These are phyloP conservation scores for Ciconia maguari DNA, from an alignment of 2,113 vertebrate species.

Conservation along the genomic window DNA sequence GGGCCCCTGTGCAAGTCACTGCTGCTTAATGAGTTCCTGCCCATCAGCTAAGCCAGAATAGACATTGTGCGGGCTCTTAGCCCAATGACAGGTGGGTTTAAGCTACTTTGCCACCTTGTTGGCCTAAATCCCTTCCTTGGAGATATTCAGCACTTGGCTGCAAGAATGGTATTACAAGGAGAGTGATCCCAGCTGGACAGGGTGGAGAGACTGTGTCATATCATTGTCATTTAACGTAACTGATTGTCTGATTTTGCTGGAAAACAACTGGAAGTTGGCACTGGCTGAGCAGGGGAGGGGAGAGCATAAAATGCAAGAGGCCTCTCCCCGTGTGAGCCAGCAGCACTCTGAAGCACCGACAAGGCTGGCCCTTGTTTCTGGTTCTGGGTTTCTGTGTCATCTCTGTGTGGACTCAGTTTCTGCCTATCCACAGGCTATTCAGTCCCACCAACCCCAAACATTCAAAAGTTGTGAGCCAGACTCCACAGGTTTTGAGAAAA, in stretches of 20 bases:
- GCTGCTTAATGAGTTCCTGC: neutral
- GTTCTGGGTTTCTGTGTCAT: neutral
- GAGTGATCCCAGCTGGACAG: neutral
- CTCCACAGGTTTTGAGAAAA: neutral
- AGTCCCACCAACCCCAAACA: neutral
- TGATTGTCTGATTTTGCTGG: neutral
- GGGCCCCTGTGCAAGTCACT: neutral
- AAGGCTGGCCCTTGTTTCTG: neutral
- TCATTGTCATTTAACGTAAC: accelerated
- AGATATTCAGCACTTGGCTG: neutral
- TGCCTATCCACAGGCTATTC: neutral
- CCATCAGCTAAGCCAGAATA: neutral
- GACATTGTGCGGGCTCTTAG: neutral
- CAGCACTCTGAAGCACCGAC: neutral
- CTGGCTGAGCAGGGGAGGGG: neutral
- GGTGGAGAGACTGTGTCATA: accelerated
- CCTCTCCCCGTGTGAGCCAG: accelerated
- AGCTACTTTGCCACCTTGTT: neutral
- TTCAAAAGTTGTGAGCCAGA: accelerated
- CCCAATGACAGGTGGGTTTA: neutral
- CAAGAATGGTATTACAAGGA: neutral
- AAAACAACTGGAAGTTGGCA: neutral
- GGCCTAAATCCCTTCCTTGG: neutral
- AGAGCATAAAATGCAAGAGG: too few species aligned
- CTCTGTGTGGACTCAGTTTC: neutral